phyloP scores from a whole-genome alignment of 2,113 vertebrate species.

The Microtus oregoni region DNA sequence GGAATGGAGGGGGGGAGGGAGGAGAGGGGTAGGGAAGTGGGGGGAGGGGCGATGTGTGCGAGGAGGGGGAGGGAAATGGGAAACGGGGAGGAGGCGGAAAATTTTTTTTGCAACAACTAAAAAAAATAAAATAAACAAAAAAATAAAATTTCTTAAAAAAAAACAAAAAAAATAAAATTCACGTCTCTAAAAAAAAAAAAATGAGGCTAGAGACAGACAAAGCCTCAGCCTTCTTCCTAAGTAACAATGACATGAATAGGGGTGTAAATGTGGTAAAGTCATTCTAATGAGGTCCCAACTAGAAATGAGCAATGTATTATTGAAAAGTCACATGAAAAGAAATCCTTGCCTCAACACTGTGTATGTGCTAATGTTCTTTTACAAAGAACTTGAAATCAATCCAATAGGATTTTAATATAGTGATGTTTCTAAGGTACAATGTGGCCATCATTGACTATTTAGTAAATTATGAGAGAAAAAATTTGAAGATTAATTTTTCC shows the following conservation, averaged over 20 bases:
- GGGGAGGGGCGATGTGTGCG: too few species aligned
- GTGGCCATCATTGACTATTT: neutral
- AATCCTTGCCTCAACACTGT: neutral
- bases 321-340: neutral
- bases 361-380: neutral
- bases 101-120: too few species aligned
- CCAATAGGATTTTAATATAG: neutral
- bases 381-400: neutral
- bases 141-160: too few species aligned
- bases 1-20: too few species aligned
- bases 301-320: neutral
- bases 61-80: too few species aligned
- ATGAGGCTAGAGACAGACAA: neutral
- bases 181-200: neutral
- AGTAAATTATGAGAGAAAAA: neutral
- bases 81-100: too few species aligned
- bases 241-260: too few species aligned
- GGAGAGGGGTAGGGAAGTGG: accelerated
- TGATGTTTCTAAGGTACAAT: neutral
- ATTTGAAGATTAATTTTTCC: neutral
- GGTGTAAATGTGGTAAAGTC: neutral
- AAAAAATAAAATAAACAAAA: too few species aligned
- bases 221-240: neutral
- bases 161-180: too few species aligned
- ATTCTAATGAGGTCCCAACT: neutral